phyloP scores from a whole-genome alignment of 2,113 vertebrate species.

The Hippopotamus amphibius region DNA sequence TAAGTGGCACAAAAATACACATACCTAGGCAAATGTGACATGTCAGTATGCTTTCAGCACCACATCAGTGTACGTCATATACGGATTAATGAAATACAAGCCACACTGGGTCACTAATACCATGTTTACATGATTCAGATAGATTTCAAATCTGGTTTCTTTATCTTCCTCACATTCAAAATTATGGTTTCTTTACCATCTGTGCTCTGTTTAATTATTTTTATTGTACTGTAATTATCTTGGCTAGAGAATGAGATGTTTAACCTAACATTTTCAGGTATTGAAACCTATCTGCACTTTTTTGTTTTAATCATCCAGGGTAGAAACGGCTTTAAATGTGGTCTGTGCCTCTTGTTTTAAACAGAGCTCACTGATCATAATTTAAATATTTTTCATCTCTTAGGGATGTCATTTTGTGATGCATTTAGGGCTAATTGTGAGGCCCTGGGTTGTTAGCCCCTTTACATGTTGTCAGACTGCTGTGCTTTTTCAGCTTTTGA shows the following conservation, averaged over 20 bases:
- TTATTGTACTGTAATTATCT: conserved; percentile 32
- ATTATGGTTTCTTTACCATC: background rate
- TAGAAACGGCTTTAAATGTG: background rate
- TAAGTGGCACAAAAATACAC: background rate
- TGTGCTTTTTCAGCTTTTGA: background rate
- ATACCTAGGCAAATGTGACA: background rate
- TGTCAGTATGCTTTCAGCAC: background rate
- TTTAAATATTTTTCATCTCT: background rate
- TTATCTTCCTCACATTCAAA: background rate
- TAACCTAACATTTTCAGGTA: background rate
- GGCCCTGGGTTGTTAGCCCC: background rate
- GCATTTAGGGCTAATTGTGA: background rate
- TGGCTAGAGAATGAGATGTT: background rate
- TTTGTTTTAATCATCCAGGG: conserved; percentile 2
- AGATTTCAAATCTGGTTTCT: background rate
- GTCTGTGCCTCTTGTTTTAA: background rate
- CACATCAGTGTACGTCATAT: no score
- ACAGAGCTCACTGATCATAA: background rate
- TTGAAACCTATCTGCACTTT: background rate
- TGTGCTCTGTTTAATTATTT: conserved; percentile 27
- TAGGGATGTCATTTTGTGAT: background rate
- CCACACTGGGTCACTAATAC: background rate
- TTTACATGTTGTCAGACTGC: background rate
- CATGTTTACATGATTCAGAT: background rate
- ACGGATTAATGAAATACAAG: background rate